Base-by-base conservation (phyloP, 1,140 invertebrate species). In the Acromyrmex echinatior region DNA sequence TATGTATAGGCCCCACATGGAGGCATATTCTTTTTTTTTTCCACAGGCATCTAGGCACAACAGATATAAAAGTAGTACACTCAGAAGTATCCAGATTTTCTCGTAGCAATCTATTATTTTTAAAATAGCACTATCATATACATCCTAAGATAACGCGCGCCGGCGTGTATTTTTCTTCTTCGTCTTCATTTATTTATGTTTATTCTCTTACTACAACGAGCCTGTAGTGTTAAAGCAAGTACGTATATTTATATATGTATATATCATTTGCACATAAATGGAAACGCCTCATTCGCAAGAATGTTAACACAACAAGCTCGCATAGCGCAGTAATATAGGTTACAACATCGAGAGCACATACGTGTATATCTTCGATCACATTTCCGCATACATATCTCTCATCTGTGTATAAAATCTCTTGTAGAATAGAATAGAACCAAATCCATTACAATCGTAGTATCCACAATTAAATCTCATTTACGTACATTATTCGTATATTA, bases 11-110 rank as follows among this genome's bases (percentile, higher is more conserved):
- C 66, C 78, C n/a, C 78, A 68, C 60, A 31, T 31, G 65, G 79
- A 68, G 79, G 51, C 79, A 58, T 76, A 49, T 65, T 87, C 70
- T 66, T 76, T 87, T 73, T 86, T 86, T 73, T 86, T 91, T 92
- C 88, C 91, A 92, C 87, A 92, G 89, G 90, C 90, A 92, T 92
- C 90, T 92, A 93, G 92, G 92, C 92, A 93, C 92, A 90, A 92
- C 91, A 92, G 92, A 93, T 92, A 93, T 82, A 93, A 93, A 90
- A 90, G 91, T 92, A 91, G 71, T 91, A 91, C 90, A 78, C 85
- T 91, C 86, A 91, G 90, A 88, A 91, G 73, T 91, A 91, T 86
- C 81, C 87, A 81, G 82, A 89, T 89, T 87, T 91, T 84, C 53
- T 84, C 70, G 65, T 88, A 87, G 81, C 80, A 91, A 86, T 91